Conservation (phyloP, 2,888 invertebrate genomes). For the Monoplex corrugatus region DNA sequence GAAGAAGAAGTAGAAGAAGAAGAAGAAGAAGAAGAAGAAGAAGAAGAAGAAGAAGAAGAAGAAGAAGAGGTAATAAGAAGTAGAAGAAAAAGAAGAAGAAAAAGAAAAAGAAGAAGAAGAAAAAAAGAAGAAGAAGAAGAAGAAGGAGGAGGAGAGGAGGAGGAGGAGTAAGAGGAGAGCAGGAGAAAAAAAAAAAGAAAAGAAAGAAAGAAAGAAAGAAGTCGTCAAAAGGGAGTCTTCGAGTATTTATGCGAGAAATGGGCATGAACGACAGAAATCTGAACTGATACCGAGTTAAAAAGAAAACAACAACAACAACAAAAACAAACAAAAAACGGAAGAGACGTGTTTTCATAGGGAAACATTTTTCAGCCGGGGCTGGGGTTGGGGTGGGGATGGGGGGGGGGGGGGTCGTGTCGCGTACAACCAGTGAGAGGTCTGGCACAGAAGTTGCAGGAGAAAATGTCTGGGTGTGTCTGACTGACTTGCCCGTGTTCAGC, state of each 20-base stretch:
- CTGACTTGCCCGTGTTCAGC: no score
- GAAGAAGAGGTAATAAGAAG: neutral
- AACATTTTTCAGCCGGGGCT: neutral
- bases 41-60: neutral
- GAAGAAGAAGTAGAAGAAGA: neutral
- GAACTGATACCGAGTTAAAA: neutral
- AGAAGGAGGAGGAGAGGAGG: no score
- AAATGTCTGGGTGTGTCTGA: no score
- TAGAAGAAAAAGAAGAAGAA: no score
- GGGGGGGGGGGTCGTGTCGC: no score
- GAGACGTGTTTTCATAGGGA: neutral
- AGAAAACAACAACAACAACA: neutral
- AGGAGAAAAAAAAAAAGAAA: neutral
- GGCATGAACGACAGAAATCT: neutral
- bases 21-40: neutral
- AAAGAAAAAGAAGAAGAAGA: no score
- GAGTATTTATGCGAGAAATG: neutral
- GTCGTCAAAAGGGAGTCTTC: neutral
- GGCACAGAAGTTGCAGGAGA: no score
- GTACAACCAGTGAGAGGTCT: no score
- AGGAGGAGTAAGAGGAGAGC: neutral
- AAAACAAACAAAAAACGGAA: neutral
- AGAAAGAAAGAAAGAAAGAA: neutral
- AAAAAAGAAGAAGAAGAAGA: no score
- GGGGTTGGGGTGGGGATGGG: no score